phyloP scores from a whole-genome alignment of 1,140 invertebrate species.

The Popillia japonica region DNA sequence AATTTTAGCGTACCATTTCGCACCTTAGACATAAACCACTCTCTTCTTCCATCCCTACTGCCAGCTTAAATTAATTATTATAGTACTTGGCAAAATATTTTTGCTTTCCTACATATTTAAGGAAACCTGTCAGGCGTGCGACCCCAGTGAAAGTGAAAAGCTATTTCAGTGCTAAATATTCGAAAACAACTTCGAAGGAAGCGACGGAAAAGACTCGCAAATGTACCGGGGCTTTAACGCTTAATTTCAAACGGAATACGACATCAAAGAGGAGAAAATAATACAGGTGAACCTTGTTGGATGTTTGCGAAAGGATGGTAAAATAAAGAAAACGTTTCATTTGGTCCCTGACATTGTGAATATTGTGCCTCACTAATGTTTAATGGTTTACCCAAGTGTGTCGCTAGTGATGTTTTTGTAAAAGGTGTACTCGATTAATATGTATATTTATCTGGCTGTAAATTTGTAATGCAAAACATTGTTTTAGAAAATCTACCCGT shows the following conservation, averaged over 20 bases:
- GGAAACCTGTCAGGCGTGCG: not conserved
- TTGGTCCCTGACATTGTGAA: not conserved
- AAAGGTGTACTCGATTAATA: no score
- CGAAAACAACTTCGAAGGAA: slow-evolving; percentile 18
- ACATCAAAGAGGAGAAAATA: slow-evolving; percentile 11
- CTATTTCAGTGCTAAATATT: slow-evolving; percentile 32
- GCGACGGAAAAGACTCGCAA: not conserved
- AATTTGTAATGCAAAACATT: no score
- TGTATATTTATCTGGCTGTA: no score
- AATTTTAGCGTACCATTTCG: not conserved
- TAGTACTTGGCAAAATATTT: slow-evolving; percentile 13
- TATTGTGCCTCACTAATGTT: not conserved
- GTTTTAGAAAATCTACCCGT: no score
- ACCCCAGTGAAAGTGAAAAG: slow-evolving; percentile 10
- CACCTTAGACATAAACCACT: not conserved
- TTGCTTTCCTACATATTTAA: slow-evolving; percentile 26
- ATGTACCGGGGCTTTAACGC: slow-evolving; percentile 23
- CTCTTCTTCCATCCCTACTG: not conserved
- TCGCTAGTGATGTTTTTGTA: not conserved
- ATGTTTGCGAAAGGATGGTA: not conserved
- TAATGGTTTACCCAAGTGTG: not conserved
- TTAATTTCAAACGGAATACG: slow-evolving; percentile 30
- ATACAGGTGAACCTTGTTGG: slow-evolving; percentile 13
- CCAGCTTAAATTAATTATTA: slow-evolving; percentile 30
- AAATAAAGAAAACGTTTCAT: slow-evolving; percentile 22